Evolutionary conservation across 2,797 vertebrate species (phyloP).

Genomic region (Myotis vivesi): DNA sequence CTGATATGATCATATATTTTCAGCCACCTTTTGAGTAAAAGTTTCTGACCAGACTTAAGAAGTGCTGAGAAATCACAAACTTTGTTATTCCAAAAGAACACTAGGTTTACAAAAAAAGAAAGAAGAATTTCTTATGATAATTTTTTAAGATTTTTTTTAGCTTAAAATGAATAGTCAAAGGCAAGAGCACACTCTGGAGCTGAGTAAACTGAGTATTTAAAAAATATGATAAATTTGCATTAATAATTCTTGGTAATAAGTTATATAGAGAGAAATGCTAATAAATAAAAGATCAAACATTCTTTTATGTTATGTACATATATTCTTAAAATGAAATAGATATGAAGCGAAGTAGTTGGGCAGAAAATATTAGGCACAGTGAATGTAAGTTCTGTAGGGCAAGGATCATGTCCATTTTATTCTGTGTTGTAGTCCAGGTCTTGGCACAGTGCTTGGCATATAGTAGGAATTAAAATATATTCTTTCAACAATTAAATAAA

Average conservation of each 20-base stretch:
- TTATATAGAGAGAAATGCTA: neutral
- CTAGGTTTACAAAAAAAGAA: neutral
- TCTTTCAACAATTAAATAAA: neutral
- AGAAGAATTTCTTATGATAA: neutral
- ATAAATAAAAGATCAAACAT: neutral
- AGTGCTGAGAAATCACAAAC: slow-evolving; percentile 26
- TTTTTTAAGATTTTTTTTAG: neutral
- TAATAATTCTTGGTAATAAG: neutral
- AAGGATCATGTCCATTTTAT: neutral
- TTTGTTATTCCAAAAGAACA: slow-evolving; percentile 48
- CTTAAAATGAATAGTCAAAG: neutral
- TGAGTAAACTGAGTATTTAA: neutral
- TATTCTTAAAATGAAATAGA: slow-evolving; percentile 49
- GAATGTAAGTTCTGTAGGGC: neutral
- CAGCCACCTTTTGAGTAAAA: slow-evolving; percentile 45
- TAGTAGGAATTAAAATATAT: neutral
- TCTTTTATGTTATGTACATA: slow-evolving; percentile 1
- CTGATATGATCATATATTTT: slow-evolving; percentile 57
- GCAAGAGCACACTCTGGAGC: neutral
- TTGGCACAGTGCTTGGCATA: neutral
- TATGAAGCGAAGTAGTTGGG: neutral
- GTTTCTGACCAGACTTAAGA: slow-evolving; percentile 49
- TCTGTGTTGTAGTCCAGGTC: neutral
- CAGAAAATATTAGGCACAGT: neutral
- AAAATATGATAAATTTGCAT: neutral